A percentile compares a stretch with the other conserved stretches of the same genome.
phyloP scores from a whole-genome alignment of 2,888 invertebrate genomes.

The Chaetogeoica ovagalla region DNA sequence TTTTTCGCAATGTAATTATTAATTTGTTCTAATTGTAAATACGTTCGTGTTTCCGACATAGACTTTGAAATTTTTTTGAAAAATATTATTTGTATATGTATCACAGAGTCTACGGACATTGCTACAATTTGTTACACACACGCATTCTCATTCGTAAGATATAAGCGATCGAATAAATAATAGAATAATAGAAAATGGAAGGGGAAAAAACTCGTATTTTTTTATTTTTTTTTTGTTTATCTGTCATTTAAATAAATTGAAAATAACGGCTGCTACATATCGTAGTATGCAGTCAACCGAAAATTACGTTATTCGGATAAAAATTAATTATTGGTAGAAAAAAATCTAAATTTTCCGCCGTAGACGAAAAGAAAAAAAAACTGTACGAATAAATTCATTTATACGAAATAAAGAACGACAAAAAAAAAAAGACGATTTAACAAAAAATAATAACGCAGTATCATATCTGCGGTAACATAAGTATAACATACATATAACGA shows the following conservation, averaged over 20 bases:
- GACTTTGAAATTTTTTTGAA: no score
- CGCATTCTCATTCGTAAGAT: neutral
- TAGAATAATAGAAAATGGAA: neutral
- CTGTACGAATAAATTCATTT: neutral
- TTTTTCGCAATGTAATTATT: no score
- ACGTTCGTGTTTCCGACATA: no score
- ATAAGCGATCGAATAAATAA: neutral
- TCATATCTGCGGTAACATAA: neutral
- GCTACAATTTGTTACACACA: neutral
- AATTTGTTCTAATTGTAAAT: no score
- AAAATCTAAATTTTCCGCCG: neutral
- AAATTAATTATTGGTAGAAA: neutral
- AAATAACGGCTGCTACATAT: neutral
- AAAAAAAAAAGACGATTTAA: neutral
- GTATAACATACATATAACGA: neutral
- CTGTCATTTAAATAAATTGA: constrained; percentile 10
- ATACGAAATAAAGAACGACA: neutral
- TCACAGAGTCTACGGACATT: neutral
- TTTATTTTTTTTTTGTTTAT: neutral
- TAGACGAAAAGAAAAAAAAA: neutral
- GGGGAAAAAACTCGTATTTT: neutral
- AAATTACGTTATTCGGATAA: constrained; percentile 19
- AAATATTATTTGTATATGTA: no score
- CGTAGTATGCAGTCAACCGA: constrained; percentile 14
- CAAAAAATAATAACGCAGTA: neutral